Evolutionary conservation across 1,140 invertebrate species (phyloP).

Genomic region (Schlechtendalia chinensis): DNA sequence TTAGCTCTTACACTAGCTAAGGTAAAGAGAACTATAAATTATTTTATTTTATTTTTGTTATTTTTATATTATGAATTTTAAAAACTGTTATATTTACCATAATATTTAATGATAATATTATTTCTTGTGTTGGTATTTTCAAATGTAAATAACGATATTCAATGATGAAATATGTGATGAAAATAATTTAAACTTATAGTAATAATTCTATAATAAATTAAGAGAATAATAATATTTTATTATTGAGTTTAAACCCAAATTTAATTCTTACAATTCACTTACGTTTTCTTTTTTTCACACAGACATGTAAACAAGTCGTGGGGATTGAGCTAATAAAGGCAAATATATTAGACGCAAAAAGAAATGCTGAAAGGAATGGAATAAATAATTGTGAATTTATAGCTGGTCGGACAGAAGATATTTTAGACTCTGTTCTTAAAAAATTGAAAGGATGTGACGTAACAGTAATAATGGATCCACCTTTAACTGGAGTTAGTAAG

Average conservation of each 20-base stretch:
- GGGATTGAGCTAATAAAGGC: constrained; percentile 85
- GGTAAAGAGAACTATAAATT: constrained; percentile 60
- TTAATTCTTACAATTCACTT: no score
- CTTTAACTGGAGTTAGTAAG: constrained; percentile 84
- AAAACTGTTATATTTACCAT: no score
- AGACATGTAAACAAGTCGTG: constrained; percentile 77
- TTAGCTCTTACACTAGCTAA: constrained; percentile 88
- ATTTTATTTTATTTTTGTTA: no score
- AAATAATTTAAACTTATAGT: no score
- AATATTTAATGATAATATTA: no score
- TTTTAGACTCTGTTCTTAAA: constrained; percentile 70
- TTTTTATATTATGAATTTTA: no score
- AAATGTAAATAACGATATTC: no score
- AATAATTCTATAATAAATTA: no score
- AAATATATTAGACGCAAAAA: constrained; percentile 85
- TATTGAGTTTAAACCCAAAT: no score
- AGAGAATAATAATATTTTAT: no score
- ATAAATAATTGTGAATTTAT: constrained; percentile 85
- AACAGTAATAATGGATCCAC: constrained; percentile 91
- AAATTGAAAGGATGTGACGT: constrained; percentile 62
- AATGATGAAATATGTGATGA: no score
- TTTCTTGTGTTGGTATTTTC: no score
- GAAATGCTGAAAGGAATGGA: constrained; percentile 79
- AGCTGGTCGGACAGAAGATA: constrained; percentile 86
- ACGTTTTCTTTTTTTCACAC: constrained; percentile 53